Evolutionary conservation across 1,140 invertebrate species (phyloP).

Genomic region (Mactra quadrangularis): DNA sequence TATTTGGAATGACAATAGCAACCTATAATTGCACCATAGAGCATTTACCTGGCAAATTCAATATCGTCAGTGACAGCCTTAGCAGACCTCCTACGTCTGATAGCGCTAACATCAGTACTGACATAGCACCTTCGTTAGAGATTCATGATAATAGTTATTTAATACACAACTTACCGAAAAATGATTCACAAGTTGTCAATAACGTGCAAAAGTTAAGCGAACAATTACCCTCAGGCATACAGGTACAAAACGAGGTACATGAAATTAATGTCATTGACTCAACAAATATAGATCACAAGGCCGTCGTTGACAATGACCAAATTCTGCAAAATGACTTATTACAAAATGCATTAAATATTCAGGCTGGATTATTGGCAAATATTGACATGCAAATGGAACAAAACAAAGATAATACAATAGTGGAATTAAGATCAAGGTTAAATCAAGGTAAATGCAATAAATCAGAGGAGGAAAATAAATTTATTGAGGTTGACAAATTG

Average conservation of each 20-base stretch:
- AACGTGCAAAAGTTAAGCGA: too few relatives aligned
- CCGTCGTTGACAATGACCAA: conserved; percentile 14
- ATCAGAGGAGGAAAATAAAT: conserved; percentile 24
- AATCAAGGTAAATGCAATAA: conserved; percentile 50
- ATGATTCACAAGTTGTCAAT: too few relatives aligned
- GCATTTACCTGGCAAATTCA: conserved; percentile 58
- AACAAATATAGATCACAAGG: conserved; percentile 51
- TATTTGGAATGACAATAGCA: conserved; percentile 65
- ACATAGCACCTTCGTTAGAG: conserved; percentile 19
- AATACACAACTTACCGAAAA: not conserved
- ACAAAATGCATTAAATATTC: not conserved
- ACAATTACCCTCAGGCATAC: too few relatives aligned
- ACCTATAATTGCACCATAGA: conserved; percentile 63
- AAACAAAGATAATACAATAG: too few relatives aligned
- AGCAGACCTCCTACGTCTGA: conserved; percentile 30
- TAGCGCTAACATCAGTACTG: not conserved
- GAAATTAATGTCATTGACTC: conserved; percentile 58
- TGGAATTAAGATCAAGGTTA: not conserved
- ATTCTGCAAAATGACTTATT: not conserved
- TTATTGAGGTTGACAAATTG: conserved; percentile 39
- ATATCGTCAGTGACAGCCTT: conserved; percentile 64
- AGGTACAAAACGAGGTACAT: not conserved
- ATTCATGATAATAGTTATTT: conserved; percentile 38
- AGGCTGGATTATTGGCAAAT: too few relatives aligned
- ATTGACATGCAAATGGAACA: too few relatives aligned